Percentiles rank a stretch among this genome's conserved stretches.
phyloP scores from a whole-genome alignment of 2,888 invertebrate genomes.

The Pseudoips prasinana region DNA sequence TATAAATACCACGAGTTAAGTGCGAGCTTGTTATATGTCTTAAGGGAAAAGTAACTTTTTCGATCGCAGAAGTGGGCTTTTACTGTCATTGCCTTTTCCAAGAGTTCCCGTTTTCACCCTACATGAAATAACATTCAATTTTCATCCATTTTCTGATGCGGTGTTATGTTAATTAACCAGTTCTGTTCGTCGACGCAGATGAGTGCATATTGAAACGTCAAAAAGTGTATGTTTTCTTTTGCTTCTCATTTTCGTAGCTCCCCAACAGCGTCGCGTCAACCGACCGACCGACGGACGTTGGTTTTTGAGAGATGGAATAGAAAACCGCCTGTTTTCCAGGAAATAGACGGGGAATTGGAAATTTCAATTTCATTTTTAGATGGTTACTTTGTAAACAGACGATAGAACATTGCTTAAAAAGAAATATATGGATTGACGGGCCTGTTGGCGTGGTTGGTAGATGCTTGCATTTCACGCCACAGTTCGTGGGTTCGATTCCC shows the following conservation, averaged over 20 bases:
- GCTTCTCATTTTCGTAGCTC: constrained; percentile 72
- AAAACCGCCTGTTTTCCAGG: constrained; percentile 70
- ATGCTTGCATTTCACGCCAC: no score
- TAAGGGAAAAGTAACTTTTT: constrained; percentile 58
- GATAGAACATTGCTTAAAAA: constrained; percentile 39
- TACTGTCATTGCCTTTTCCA: constrained; percentile 44
- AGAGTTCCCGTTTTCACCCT: constrained; percentile 11
- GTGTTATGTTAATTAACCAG: constrained; percentile 55
- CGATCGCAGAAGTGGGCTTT: constrained; percentile 46
- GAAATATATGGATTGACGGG: no score
- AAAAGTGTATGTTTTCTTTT: constrained; percentile 72
- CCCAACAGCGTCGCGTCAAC: constrained; percentile 73
- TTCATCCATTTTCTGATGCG: constrained; percentile 14
- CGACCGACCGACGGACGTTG: constrained; percentile 45
- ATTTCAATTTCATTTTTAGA: constrained; percentile 66
- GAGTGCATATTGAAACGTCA: constrained; percentile 81
- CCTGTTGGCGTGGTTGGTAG: no score
- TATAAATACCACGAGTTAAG: constrained; percentile 74
- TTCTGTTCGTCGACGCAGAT: constrained; percentile 48
- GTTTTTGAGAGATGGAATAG: constrained; percentile 67
- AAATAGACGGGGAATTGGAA: constrained; percentile 72
- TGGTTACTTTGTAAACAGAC: constrained; percentile 56
- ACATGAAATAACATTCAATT: constrained; percentile 8
- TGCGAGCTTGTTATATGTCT: constrained; percentile 61
- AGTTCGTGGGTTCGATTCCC: no score